Evolutionary conservation across 2,113 vertebrate genomes (phyloP).

Genomic region (Loxodonta africana): DNA sequence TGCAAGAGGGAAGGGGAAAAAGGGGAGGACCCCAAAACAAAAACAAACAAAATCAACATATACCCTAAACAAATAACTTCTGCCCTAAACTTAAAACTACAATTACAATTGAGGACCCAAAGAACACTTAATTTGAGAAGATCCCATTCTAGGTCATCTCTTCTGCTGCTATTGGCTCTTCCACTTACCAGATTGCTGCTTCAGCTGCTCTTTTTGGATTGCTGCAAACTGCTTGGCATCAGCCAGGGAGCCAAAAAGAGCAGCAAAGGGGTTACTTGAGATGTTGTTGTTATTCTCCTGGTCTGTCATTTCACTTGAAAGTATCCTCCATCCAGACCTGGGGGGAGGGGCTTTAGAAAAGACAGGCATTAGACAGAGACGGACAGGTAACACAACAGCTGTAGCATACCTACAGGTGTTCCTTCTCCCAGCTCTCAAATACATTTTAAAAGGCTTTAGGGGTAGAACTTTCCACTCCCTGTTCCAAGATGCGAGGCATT

Average conservation of each 20-base stretch:
- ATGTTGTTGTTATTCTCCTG: slow-evolving; percentile 99
- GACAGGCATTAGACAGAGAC: slow-evolving; percentile 61
- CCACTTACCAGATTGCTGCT: slow-evolving; percentile 90
- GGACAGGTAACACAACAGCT: not conserved
- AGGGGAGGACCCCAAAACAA: not conserved
- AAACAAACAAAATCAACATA: not conserved
- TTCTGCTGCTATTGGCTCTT: slow-evolving; percentile 6
- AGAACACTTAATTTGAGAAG: slow-evolving; percentile 44
- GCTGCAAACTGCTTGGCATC: slow-evolving; percentile 98
- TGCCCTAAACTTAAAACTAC: slow-evolving; percentile 31
- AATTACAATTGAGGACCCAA: not conserved
- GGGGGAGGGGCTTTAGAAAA: slow-evolving; percentile 73
- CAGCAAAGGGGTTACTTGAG: slow-evolving; percentile 98
- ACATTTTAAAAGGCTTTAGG: slow-evolving; percentile 28
- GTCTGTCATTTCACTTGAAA: slow-evolving; percentile 97
- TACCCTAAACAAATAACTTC: not conserved
- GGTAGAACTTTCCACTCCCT: slow-evolving; percentile 15
- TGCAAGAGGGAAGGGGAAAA: not conserved
- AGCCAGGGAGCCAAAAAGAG: slow-evolving; percentile 97
- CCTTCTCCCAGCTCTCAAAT: not conserved
- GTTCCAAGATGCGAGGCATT: slow-evolving; percentile 37
- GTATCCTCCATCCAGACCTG: slow-evolving; percentile 90
- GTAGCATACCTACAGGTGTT: not conserved
- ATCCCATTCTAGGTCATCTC: slow-evolving; percentile 37
- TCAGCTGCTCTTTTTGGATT: slow-evolving; percentile 92